phyloP scores from a whole-genome alignment of 2,797 vertebrate genomes.

The Chloroceryle amazona region DNA sequence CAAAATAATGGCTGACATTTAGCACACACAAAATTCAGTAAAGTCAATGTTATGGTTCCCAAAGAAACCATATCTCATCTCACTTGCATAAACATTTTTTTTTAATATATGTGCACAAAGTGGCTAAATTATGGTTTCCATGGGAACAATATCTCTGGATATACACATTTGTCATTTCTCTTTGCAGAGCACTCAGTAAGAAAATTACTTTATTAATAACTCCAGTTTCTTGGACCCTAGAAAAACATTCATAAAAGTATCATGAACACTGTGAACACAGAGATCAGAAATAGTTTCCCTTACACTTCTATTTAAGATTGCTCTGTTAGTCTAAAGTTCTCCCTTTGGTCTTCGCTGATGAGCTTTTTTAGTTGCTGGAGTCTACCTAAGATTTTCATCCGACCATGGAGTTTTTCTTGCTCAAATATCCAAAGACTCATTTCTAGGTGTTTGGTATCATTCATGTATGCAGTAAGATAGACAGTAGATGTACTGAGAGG shows the following conservation, averaged over 20 bases:
- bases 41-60: slow-evolving; percentile 48
- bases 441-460: not conserved
- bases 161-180: slow-evolving; percentile 42
- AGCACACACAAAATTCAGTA: not conserved
- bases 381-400: not conserved
- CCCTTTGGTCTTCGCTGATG: not conserved
- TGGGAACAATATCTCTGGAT: slow-evolving; percentile 37
- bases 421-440: not conserved
- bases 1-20: slow-evolving; percentile 66
- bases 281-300: not conserved
- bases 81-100: slow-evolving; percentile 21
- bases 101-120: slow-evolving; percentile 1
- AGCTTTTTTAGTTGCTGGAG: not conserved
- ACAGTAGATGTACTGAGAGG: not conserved
- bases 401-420: not conserved
- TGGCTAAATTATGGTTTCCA: slow-evolving; percentile 57
- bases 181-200: slow-evolving; percentile 16
- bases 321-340: not conserved
- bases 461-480: not conserved
- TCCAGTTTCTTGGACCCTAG: not conserved
- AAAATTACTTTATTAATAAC: slow-evolving; percentile 60
- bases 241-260: not conserved
- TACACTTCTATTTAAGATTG: not conserved
- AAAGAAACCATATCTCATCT: slow-evolving; percentile 56
- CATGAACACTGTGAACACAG: not conserved